Evolutionary conservation across 2,888 invertebrate species (phyloP), one percentile per base, ranked within the genome.

Genomic region (Myopa testacea): DNA sequence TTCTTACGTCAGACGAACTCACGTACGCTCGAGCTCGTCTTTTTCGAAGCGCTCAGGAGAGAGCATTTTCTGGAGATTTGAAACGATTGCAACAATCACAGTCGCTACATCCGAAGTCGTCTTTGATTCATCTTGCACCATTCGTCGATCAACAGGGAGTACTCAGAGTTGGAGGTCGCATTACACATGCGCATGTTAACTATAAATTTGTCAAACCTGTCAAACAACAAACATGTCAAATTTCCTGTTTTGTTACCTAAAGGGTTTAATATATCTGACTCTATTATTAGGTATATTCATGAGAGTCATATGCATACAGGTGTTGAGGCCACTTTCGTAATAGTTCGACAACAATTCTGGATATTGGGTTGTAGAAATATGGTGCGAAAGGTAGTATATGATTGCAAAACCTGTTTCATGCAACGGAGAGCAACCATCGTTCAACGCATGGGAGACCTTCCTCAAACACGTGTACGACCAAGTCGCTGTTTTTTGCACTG

Each of bases 281-380:
- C 73, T 52, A 73, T 74, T 14, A 50, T 78, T 8, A 74, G 74
- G 19, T 45, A 76, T n/a, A 71, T 52, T n/a, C 80, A 80, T 40
- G 60, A 71, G 50, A 52, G 6, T 8, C 68, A 79, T 55, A 19
- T 80, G 58, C 76, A 76, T 69, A 50, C 78, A 50, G 76, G 76
- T 16, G 60, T 60, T 60, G 60, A 60, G 60, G 60, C 60, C 12
- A 60, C 60, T 10, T n/a, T 60, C 16, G 60, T 65, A n/a, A 34
- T 78, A 1, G 67, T 63, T 55, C 76, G 78, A 26, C 78, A 77
- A 67, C 37, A 75, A 55, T 79, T 55, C 52, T 78, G 75, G 50
- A 73, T 80, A 34, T 70, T 79, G 10, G 76, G 77, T 60, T 78
- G 78, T 67, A 79, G 78, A 71, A 72, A 77, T 14, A 14, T 79